A percentile compares a stretch with the other conserved stretches of the same genome.
Evolutionary conservation across 2,797 vertebrate genomes (phyloP).

Genomic region (Rhinoraja longicauda): DNA sequence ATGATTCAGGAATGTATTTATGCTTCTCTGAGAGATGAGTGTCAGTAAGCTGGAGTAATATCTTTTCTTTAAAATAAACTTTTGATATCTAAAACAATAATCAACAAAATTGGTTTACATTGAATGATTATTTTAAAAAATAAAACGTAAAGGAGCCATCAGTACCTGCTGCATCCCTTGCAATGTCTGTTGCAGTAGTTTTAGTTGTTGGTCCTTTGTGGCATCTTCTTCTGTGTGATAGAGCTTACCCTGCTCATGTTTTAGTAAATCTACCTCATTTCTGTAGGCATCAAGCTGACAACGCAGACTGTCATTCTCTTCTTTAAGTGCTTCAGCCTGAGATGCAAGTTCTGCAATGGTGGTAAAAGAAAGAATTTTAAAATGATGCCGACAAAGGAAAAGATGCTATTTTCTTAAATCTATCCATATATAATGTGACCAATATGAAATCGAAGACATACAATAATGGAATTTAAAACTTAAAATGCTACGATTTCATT

Average conservation of each 20-base stretch:
- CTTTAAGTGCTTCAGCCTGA: conserved; percentile 81
- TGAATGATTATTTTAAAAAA: background rate
- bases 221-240: conserved; percentile 73
- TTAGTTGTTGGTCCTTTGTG: conserved; percentile 82
- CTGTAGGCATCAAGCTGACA: conserved; percentile 89
- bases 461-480: background rate
- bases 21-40: background rate
- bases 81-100: background rate
- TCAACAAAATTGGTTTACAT: background rate
- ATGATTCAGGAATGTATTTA: background rate
- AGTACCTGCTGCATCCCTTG: conserved; percentile 93
- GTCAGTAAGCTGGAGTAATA: too few species aligned
- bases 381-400: background rate
- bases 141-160: accelerated
- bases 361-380: background rate
- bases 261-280: conserved; percentile 88
- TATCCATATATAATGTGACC: background rate
- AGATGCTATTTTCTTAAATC: background rate
- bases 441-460: background rate
- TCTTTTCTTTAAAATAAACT: background rate
- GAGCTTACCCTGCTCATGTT: conserved; percentile 83
- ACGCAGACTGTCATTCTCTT: conserved; percentile 91
- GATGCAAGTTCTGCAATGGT: conserved; percentile 55
- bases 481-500: background rate
- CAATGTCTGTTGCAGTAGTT: conserved; percentile 84